A percentile compares a stretch with the other conserved stretches of the same genome.
These are phyloP conservation scores for Pentamera pediparva DNA, from an alignment of 53 echinoderm and acorn worm genomes.

Conservation along the genomic window DNA sequence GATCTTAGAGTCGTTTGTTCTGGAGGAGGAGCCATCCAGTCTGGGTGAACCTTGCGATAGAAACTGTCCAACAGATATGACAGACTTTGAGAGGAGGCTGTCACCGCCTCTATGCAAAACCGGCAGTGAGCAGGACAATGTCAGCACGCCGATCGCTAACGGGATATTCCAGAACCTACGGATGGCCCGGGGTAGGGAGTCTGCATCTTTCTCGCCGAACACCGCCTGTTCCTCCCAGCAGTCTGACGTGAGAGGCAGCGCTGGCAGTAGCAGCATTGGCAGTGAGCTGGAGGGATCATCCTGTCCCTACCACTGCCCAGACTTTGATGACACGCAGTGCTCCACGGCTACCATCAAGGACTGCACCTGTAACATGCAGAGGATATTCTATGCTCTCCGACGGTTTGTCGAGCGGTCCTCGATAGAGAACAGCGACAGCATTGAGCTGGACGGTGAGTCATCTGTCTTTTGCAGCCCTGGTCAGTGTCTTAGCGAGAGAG, in stretches of 20 bases:
- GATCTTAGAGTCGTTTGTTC: too few species aligned
- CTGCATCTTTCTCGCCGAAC: background rate
- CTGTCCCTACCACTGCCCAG: conserved; percentile 78
- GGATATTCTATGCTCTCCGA: conserved; percentile 84
- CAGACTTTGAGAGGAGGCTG: background rate
- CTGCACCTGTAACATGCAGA: conserved; percentile 87
- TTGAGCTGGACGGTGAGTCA: conserved; percentile 75
- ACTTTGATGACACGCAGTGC: conserved; percentile 50
- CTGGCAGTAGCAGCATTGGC: conserved; percentile 48
- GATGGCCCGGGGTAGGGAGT: background rate
- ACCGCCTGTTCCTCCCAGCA: background rate
- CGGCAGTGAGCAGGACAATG: background rate
- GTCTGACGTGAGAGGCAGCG: conserved; percentile 26
- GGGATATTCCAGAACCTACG: conserved; percentile 22
- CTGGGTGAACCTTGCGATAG: too few species aligned
- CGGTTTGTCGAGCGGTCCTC: conserved; percentile 68
- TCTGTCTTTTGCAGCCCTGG: too few species aligned
- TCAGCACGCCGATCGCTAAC: conserved; percentile 14
- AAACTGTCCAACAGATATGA: too few species aligned
- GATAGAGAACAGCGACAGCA: conserved; percentile 34
- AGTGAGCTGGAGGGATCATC: conserved; percentile 80
- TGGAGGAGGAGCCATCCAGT: too few species aligned
- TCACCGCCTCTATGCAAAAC: conserved; percentile 21
- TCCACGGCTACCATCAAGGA: conserved; percentile 75
- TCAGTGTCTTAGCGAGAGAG: too few species aligned